phyloP scores from a whole-genome alignment of 2,113 vertebrate genomes.

The Ramphastos sulfuratus region DNA sequence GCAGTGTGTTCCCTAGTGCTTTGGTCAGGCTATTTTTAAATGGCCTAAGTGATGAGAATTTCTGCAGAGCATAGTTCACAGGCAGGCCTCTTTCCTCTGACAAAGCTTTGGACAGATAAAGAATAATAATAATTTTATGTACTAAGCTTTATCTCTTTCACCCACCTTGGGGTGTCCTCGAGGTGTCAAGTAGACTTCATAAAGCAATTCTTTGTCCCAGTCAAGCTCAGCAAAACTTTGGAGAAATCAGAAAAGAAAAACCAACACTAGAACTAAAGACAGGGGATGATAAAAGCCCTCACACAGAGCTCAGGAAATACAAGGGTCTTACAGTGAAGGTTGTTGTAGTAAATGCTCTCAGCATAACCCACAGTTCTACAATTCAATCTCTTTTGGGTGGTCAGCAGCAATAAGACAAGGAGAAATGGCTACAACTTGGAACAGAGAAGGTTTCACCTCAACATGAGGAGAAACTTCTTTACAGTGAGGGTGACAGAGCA shows the following conservation, averaged over 20 bases:
- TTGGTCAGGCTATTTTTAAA: slow-evolving; percentile 66
- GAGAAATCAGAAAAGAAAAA: neutral
- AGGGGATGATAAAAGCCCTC: neutral
- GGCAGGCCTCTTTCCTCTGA: neutral
- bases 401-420: too few relatives aligned
- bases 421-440: too few relatives aligned
- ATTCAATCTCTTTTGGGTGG: too few relatives aligned
- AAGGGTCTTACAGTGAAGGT: neutral
- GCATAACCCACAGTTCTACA: neutral
- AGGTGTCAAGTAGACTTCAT: neutral
- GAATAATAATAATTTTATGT: neutral
- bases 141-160: slow-evolving; percentile 6
- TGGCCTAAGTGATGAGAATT: slow-evolving; percentile 61
- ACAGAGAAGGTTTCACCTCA: too few relatives aligned
- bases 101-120: slow-evolving; percentile 16
- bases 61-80: slow-evolving; percentile 54
- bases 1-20: slow-evolving; percentile 38
- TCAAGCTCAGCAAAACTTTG: neutral
- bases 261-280: neutral
- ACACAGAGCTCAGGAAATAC: neutral
- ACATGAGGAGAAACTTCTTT: too few relatives aligned
- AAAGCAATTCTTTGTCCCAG: neutral
- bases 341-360: neutral
- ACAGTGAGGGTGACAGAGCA: too few relatives aligned
- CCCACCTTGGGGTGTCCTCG: neutral